phyloP scores from a whole-genome alignment of 1,140 invertebrate species.

The Anoplolepis gracilipes region DNA sequence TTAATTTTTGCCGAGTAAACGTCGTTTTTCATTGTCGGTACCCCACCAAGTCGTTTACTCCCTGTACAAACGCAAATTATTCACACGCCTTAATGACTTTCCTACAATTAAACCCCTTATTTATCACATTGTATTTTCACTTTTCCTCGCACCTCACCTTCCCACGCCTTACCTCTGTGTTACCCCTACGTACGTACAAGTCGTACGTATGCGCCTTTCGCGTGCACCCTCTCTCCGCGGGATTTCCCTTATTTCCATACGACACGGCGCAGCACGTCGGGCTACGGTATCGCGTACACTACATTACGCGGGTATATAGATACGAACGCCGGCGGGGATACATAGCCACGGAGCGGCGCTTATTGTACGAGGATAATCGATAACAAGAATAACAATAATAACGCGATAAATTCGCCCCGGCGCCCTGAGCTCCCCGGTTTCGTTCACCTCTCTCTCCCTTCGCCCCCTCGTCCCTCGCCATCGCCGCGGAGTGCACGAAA shows the following conservation, averaged over 20 bases:
- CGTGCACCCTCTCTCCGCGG: constrained; percentile 23
- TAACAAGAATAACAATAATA: constrained; percentile 64
- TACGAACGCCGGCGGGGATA: constrained; percentile 50
- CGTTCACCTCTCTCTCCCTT: neutral
- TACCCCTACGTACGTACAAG: neutral
- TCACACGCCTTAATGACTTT: neutral
- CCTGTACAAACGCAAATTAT: neutral
- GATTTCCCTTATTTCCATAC: constrained; percentile 58
- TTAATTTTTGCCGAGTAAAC: constrained; percentile 27
- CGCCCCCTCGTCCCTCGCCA: neutral
- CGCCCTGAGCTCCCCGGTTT: constrained; percentile 15
- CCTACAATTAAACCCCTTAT: neutral
- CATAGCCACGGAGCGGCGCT: constrained; percentile 59
- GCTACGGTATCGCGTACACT: constrained; percentile 47
- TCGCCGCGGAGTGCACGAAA: constrained; percentile 33
- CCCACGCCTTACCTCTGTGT: too few species aligned
- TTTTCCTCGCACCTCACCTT: constrained; percentile 10
- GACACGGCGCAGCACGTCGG: constrained; percentile 35
- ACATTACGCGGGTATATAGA: constrained; percentile 52
- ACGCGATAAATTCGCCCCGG: constrained; percentile 59
- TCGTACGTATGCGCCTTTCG: constrained; percentile 6
- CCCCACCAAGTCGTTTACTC: neutral
- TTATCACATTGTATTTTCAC: constrained; percentile 24
- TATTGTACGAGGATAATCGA: constrained; percentile 62
- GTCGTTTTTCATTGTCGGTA: neutral